Percentiles rank a stretch among this genome's conserved stretches.
Evolutionary conservation across 2,888 invertebrate species (phyloP).

Genomic region (Diadegma fenestrale): DNA sequence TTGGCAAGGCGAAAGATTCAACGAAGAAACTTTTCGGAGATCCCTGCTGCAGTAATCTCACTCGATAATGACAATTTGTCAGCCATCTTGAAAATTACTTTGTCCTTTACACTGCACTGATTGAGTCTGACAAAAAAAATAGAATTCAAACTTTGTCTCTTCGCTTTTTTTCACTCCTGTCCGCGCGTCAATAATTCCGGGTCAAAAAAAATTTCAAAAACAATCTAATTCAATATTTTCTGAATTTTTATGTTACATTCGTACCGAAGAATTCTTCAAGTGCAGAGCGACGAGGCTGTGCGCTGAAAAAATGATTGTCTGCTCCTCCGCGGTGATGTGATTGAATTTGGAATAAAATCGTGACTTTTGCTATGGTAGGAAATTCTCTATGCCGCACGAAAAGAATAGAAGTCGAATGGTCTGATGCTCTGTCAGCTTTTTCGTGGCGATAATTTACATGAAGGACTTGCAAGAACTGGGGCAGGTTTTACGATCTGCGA

Average conservation of each 20-base stretch:
- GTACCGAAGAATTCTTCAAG: too few species aligned
- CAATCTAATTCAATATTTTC: too few species aligned
- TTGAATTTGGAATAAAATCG: neutral
- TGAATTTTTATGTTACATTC: too few species aligned
- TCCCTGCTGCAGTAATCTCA: neutral
- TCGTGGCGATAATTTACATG: neutral
- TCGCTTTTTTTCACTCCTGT: too few species aligned
- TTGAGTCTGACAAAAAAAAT: too few species aligned
- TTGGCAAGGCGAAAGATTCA: conserved; percentile 24
- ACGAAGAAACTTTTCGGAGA: neutral
- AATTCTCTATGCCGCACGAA: neutral
- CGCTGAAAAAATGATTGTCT: neutral
- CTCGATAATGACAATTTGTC: conserved; percentile 37
- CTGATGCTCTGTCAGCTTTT: neutral
- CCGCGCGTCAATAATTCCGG: too few species aligned
- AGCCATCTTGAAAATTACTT: neutral
- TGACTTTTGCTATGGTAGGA: neutral
- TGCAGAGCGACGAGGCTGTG: neutral
- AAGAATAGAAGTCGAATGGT: neutral
- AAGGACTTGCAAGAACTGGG: neutral
- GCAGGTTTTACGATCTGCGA: neutral
- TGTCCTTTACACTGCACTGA: neutral
- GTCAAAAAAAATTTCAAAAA: too few species aligned
- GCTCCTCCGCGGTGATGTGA: neutral
- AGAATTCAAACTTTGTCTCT: too few species aligned